Base-by-base conservation (phyloP, 2,888 invertebrate genomes). In the Aphidius colemani region DNA sequence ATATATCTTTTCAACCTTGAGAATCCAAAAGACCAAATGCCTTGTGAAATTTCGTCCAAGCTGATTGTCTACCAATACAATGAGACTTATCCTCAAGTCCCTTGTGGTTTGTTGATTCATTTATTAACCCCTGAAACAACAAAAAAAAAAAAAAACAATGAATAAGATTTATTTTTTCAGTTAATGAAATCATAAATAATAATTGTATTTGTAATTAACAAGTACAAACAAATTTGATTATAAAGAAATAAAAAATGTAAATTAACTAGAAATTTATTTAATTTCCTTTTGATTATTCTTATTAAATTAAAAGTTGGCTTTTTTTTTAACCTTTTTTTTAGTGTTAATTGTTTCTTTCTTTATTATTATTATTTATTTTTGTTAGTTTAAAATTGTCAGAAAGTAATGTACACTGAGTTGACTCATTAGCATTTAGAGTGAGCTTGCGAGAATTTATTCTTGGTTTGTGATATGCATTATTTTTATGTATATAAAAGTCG, bases 401-500 rank as follows among this genome's bases (percentile, higher is more conserved):
- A 63, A 63, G 53, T 59, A 53, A 58, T 59, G 46, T 46, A 49
- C 41, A 41, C 53, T 41, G 44, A 44, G 59, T 59, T 65, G 62
- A 55, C 72, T 75, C 74, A 76, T 77, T 77, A 77, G 75, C 76
- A 76, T 77, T 77, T 77, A 76, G 75, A 76, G 74, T 75, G 45
- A 45, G 74, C 70, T 67, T 30, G 30, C 69, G 70, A 72, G 74
- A 73, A 77, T 76, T 76, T 76, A 76, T 75, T 72, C 72, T 67
- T 68, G 51, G 65, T 63, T 68, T 66, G 66, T 73, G 74, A 71
- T 72, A 75, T 76, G 74, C 73, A 75, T 74, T 76, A 76, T 73
- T 18, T 18, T 18, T 18, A 18, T 30, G 30, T 30, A 30, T 30
- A 30, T 30, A 30, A 30, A 30, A 30, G 30, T 30, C 30, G 30